Percentiles rank a stretch among this genome's conserved stretches.
phyloP scores from a whole-genome alignment of 2,797 vertebrate species.

The Sarcoramphus papa region DNA sequence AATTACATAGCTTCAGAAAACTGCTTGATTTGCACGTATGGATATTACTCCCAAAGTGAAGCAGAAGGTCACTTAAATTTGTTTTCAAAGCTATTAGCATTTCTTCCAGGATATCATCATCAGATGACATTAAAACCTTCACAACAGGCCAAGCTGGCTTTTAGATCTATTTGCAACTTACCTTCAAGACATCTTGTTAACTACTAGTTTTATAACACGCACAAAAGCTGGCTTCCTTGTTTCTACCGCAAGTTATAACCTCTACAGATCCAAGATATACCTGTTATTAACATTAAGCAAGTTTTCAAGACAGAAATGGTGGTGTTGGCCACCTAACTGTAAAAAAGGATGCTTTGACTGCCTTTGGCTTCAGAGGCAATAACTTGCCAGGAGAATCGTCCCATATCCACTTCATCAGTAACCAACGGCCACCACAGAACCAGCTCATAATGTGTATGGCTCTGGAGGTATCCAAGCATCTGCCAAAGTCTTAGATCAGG shows the following conservation, averaged over 20 bases:
- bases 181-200: not conserved
- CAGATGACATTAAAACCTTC: not conserved
- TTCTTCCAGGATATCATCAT: constrained; percentile 8
- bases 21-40: constrained; percentile 15
- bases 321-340: not conserved
- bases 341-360: not conserved
- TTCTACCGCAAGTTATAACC: not conserved
- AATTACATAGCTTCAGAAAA: constrained; percentile 28
- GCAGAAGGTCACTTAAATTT: constrained; percentile 17
- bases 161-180: not conserved
- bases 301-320: not conserved
- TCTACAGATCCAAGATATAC: not conserved
- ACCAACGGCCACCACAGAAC: not conserved
- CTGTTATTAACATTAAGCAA: not conserved
- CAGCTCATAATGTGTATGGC: not conserved
- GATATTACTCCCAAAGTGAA: constrained; percentile 8
- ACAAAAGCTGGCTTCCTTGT: not conserved
- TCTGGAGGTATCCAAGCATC: not conserved
- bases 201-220: not conserved
- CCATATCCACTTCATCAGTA: not conserved
- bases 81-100: constrained; percentile 19
- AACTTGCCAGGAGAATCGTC: not conserved
- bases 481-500: not conserved
- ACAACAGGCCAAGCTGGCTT: constrained; percentile 8
- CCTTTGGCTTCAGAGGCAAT: not conserved